phyloP scores from a whole-genome alignment of 2,113 vertebrate species.

The Toxotes jaculatrix region DNA sequence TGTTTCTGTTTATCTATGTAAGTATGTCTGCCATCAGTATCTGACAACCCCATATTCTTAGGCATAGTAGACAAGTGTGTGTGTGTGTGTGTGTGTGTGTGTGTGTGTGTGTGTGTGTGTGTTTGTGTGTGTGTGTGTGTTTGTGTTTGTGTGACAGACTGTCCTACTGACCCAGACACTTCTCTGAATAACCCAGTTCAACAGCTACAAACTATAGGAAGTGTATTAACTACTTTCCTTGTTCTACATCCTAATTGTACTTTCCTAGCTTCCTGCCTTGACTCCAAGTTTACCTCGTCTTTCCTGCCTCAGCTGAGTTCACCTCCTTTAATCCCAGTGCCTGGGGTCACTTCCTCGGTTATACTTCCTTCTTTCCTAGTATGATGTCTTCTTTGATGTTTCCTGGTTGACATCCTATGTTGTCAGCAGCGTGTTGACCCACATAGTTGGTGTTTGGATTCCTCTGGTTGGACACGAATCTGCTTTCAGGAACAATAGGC shows the following conservation, averaged over 20 bases:
- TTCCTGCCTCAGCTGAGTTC: slow-evolving; percentile 14
- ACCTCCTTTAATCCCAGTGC: not conserved
- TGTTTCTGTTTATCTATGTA: no score
- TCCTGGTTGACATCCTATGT: slow-evolving; percentile 35
- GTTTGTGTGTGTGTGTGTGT: not conserved
- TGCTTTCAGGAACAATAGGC: slow-evolving; percentile 48
- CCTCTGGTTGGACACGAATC: slow-evolving; percentile 41
- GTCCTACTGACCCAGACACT: slow-evolving; percentile 35
- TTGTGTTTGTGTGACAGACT: not conserved
- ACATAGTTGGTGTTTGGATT: slow-evolving; percentile 55
- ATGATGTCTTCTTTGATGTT: slow-evolving; percentile 1
- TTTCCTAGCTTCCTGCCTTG: not conserved
- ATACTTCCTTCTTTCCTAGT: slow-evolving; percentile 13
- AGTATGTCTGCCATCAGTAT: no score
- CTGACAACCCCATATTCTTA: not conserved
- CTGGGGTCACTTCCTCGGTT: slow-evolving; percentile 13
- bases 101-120: slow-evolving; percentile 2
- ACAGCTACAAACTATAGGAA: slow-evolving; percentile 37
- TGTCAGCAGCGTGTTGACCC: slow-evolving; percentile 41
- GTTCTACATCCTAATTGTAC: not conserved
- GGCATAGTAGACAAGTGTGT: no score
- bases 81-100: not conserved
- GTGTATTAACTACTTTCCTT: slow-evolving; percentile 32
- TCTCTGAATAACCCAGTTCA: not conserved
- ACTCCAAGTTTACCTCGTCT: slow-evolving; percentile 1